Base-by-base conservation (phyloP, 23 tunicate genomes). In the Halocynthia roretzi region DNA sequence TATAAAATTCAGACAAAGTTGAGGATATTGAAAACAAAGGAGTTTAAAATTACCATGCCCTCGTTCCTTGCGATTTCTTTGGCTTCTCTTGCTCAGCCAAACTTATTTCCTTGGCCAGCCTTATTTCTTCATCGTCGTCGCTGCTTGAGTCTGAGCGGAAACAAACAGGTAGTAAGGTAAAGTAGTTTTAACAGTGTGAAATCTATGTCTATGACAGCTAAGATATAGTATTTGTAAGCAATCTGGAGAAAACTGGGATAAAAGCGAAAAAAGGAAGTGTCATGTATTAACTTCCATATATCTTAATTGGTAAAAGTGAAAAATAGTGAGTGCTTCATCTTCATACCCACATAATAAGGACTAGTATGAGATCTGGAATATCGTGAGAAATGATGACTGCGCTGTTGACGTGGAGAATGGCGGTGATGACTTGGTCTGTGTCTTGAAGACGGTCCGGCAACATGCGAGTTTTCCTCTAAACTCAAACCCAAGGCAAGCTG, bases 101-200 rank as follows among this genome's bases (percentile, higher is more conserved):
- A 80, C 83, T 80, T 52, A 50, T 49, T 71, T 80, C 76, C 44
- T 53, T 80, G 22, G 83, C 83, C 12, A 52, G 8, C 40, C 83
- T 68, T 18, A 80, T 20, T n/a, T 71, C 83, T 19, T 80, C 83
- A 54, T 80, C 83, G 7, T 80, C 83, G 22, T 69, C 54, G 54
- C 44, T 31, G 21, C 78, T 74, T 22, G 78, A 74, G 22, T 74
- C 78, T 74, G 76, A 50, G 6, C 48, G 51, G 12, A 21, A 21
- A 11, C 14, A 68, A 21, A 22, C 21, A 22, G 12, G 17, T 15
- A 68, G 19, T 22, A 68, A 20, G 21, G 31, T 18, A 15, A 18
- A 18, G 21, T 15, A 18, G 44, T 31, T 31, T 31, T 1, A 31
- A 31, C 44, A 31, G 44, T 31, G 44, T 31, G 44, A 31, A 31